Conservation (phyloP, 2,888 invertebrate genomes). For the Tachina fera region DNA sequence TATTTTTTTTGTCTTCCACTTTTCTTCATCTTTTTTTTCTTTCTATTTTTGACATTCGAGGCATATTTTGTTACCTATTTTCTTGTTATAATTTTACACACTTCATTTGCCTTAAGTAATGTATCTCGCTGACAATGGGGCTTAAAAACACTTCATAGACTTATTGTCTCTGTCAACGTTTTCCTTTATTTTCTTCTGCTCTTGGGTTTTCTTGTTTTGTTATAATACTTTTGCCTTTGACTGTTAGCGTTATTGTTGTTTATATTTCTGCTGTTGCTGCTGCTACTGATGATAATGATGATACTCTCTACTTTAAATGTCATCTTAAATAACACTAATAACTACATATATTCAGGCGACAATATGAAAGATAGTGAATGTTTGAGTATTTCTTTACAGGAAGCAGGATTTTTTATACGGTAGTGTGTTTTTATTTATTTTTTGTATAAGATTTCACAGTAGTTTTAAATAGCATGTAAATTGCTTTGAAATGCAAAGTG, state of each 20-base stretch:
- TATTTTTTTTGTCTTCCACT: not conserved
- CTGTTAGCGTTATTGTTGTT: slow-evolving; percentile 31
- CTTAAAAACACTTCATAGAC: slow-evolving; percentile 79
- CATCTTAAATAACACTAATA: slow-evolving; percentile 72
- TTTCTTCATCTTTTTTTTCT: slow-evolving; percentile 2
- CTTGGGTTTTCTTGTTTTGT: slow-evolving; percentile 38
- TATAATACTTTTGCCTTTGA: slow-evolving; percentile 60
- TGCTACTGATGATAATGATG: slow-evolving; percentile 58
- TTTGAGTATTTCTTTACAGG: slow-evolving; percentile 22
- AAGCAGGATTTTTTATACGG: slow-evolving; percentile 41
- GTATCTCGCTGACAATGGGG: slow-evolving; percentile 77
- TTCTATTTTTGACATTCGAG: slow-evolving; percentile 46
- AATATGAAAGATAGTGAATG: slow-evolving; percentile 27
- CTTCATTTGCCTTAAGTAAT: slow-evolving; percentile 76
- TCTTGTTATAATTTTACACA: slow-evolving; percentile 67
- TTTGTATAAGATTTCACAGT: not conserved
- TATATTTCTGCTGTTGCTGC: slow-evolving; percentile 6
- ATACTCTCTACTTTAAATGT: slow-evolving; percentile 69
- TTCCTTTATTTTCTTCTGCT: slow-evolving; percentile 70
- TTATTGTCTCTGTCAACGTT: slow-evolving; percentile 78
- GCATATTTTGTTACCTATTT: slow-evolving; percentile 70
- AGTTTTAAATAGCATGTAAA: not conserved
- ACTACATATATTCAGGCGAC: slow-evolving; percentile 61
- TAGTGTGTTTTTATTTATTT: not conserved
- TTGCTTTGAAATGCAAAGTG: not conserved